Conservation (phyloP, 1,140 invertebrate species). For the Akabosia matsudoensis region DNA sequence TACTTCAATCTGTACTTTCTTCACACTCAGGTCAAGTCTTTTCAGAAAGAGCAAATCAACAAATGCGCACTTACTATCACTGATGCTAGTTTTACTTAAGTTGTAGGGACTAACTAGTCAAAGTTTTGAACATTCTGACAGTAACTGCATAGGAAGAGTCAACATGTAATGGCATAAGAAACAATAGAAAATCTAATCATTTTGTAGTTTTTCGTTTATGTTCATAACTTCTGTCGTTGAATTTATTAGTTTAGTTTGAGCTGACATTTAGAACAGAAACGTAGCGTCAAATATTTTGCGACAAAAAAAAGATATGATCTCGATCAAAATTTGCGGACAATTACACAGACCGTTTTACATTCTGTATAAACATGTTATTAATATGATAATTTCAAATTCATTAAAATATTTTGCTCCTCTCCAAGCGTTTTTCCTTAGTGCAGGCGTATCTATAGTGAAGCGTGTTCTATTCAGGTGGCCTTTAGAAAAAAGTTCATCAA, state of each 20-base stretch:
- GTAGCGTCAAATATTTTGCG: background rate
- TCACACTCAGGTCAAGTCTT: background rate
- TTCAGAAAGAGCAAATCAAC: background rate
- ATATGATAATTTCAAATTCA: too few relatives aligned
- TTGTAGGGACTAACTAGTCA: background rate
- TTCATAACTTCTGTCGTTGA: background rate
- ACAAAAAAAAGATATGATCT: background rate
- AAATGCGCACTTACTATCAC: background rate
- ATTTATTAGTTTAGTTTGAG: background rate
- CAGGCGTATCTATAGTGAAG: too few relatives aligned
- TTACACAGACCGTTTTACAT: too few relatives aligned
- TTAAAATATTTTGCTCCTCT: too few relatives aligned
- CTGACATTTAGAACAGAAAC: background rate
- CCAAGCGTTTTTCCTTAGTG: too few relatives aligned
- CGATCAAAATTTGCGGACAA: too few relatives aligned
- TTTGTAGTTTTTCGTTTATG: too few relatives aligned
- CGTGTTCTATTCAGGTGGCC: too few relatives aligned
- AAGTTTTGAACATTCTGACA: background rate
- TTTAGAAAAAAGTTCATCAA: too few relatives aligned
- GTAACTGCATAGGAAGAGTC: background rate
- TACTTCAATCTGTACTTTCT: background rate
- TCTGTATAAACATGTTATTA: too few relatives aligned
- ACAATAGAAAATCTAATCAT: background rate
- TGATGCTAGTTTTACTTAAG: constrained; percentile 5
- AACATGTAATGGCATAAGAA: background rate